Evolutionary conservation across 64 coral and sea anemone genomes (phyloP).

Genomic region (Stylophora pistillata): DNA sequence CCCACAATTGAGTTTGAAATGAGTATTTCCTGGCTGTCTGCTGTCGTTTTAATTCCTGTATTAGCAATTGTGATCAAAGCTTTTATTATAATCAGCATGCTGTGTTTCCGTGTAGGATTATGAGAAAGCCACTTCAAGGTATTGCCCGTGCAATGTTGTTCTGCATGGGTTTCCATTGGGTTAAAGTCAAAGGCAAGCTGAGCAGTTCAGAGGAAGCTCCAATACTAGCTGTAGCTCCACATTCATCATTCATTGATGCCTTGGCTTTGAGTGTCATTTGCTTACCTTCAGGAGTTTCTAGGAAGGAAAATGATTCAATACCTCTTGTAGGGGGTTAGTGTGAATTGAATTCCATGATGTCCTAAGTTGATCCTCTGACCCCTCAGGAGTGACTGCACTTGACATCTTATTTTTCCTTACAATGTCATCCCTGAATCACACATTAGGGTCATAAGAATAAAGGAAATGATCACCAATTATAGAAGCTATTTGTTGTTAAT

Average conservation of each 20-base stretch:
- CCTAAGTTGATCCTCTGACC: no score
- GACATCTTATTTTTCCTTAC: no score
- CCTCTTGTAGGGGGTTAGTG: conserved; percentile 75
- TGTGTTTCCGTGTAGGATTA: conserved; percentile 5
- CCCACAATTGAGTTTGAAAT: background rate
- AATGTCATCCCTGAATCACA: no score
- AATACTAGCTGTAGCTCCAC: conserved; percentile 69
- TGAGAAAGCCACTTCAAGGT: conserved; percentile 49
- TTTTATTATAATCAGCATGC: background rate
- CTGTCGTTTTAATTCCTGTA: no score
- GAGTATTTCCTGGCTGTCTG: no score
- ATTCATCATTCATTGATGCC: conserved; percentile 83
- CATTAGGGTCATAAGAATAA: no score
- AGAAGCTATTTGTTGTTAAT: no score
- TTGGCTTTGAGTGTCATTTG: conserved; percentile 77
- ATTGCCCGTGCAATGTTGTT: conserved; percentile 79
- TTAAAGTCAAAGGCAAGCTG: conserved; percentile 79
- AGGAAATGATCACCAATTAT: no score
- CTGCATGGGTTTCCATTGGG: conserved; percentile 84
- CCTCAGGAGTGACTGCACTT: no score
- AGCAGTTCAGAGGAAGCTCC: conserved; percentile 74
- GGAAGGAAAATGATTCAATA: conserved; percentile 82
- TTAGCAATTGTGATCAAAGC: no score
- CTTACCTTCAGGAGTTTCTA: conserved; percentile 59
- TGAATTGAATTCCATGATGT: background rate